Conservation (phyloP, 2,113 vertebrate genomes). For the Strix uralensis region DNA sequence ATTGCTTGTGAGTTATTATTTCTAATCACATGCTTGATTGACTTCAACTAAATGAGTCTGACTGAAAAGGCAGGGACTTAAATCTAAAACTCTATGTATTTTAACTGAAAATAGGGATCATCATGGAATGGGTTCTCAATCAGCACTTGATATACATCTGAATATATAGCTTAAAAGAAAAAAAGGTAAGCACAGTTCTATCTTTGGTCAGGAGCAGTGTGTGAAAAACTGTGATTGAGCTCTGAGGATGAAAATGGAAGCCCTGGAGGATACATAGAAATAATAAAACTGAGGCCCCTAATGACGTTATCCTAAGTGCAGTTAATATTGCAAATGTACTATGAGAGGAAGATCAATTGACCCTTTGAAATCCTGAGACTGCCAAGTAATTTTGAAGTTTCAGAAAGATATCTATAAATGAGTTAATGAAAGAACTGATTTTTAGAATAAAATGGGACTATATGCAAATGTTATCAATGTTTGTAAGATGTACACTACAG, state of each 20-base stretch:
- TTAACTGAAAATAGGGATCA: constrained; percentile 72
- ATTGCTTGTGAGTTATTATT: constrained; percentile 75
- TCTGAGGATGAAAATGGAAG: constrained; percentile 59
- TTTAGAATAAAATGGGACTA: background rate
- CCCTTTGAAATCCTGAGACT: constrained; percentile 40
- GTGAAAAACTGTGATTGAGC: constrained; percentile 50
- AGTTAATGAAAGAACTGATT: background rate
- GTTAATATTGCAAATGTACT: constrained; percentile 30
- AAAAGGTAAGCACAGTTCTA: constrained; percentile 12
- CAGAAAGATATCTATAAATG: background rate
- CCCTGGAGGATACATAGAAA: constrained; percentile 19
- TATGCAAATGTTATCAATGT: background rate
- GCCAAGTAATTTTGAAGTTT: constrained; percentile 41
- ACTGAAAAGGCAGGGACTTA: constrained; percentile 70
- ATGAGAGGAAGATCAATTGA: constrained; percentile 17
- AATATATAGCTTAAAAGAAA: constrained; percentile 42
- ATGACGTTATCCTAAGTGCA: background rate
- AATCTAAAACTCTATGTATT: constrained; percentile 68
- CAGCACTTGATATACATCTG: constrained; percentile 48
- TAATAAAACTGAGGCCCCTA: constrained; percentile 24
- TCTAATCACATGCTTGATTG: constrained; percentile 76
- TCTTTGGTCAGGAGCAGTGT: constrained; percentile 25
- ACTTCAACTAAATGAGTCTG: constrained; percentile 70
- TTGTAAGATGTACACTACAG: background rate
- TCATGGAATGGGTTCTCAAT: constrained; percentile 61